A percentile compares a stretch with the other conserved stretches of the same genome.
Evolutionary conservation across 2,888 invertebrate genomes (phyloP).

Genomic region (Limnephilus marmoratus): DNA sequence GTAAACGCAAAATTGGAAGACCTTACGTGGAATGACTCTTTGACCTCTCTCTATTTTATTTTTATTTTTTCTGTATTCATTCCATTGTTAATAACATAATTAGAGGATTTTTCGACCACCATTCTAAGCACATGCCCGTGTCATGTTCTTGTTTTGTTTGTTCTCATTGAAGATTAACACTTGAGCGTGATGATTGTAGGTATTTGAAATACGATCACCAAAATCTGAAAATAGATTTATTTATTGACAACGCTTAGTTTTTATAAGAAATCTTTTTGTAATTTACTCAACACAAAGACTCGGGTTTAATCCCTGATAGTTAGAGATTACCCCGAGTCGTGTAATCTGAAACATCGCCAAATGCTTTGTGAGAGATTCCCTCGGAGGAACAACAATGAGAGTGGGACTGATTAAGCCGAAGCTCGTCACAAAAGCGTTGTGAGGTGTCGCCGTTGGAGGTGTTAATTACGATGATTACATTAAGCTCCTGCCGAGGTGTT

Average conservation of each 20-base stretch:
- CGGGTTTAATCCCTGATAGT: background rate
- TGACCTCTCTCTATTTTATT: too few species aligned
- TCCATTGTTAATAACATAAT: too few species aligned
- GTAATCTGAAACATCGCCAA: background rate
- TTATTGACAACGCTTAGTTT: background rate
- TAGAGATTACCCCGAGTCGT: background rate
- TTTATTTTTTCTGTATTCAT: too few species aligned
- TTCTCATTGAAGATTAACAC: too few species aligned
- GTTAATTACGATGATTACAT: background rate
- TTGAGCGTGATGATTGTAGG: too few species aligned
- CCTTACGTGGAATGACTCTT: too few species aligned
- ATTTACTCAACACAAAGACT: background rate
- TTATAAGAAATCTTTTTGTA: background rate
- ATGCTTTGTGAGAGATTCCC: background rate
- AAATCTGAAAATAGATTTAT: background rate
- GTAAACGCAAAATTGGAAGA: too few species aligned
- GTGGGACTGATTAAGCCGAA: background rate
- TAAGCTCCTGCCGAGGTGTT: background rate
- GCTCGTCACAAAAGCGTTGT: background rate
- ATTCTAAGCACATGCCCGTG: too few species aligned
- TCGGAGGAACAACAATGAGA: background rate
- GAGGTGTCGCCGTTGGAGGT: background rate
- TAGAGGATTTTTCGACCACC: too few species aligned
- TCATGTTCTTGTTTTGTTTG: too few species aligned
- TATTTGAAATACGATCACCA: background rate